phyloP scores from a whole-genome alignment of 2,888 invertebrate genomes.

The Limenitis camilla region DNA sequence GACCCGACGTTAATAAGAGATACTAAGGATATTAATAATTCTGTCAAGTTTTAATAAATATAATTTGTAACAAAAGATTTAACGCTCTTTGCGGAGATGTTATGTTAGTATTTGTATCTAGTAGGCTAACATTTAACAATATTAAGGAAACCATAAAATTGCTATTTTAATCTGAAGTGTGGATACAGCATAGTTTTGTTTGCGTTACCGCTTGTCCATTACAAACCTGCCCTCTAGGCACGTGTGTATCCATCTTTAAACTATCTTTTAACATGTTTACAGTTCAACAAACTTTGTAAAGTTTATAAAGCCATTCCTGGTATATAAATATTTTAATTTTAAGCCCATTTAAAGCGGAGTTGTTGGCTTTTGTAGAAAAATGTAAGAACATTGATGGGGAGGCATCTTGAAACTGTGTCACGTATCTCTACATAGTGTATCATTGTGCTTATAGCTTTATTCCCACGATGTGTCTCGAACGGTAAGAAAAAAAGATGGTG shows the following conservation, averaged over 20 bases:
- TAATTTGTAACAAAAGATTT: too few relatives aligned
- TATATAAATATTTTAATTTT: conserved; percentile 24
- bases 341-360: conserved; percentile 17
- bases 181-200: conserved; percentile 31
- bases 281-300: conserved; percentile 55
- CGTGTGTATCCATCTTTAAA: conserved; percentile 48
- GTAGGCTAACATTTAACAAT: background rate
- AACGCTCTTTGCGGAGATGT: background rate
- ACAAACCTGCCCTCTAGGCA: conserved; percentile 30
- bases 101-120: background rate
- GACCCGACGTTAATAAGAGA: too few relatives aligned
- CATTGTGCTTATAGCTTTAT: conserved; percentile 19
- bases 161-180: conserved; percentile 15
- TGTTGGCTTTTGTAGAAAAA: too few relatives aligned
- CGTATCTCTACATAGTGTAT: conserved; percentile 19
- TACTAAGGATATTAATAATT: too few relatives aligned
- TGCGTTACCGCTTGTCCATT: conserved; percentile 34
- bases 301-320: conserved; percentile 22
- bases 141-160: conserved; percentile 1
- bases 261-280: conserved; percentile 62
- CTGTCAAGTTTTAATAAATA: too few relatives aligned
- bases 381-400: conserved; percentile 12
- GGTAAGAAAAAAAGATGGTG: too few relatives aligned
- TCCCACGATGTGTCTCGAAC: conserved; percentile 18
- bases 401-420: conserved; percentile 23